These are phyloP conservation scores for Syngnathus floridae DNA, from an alignment of 2,113 vertebrate genomes.

Conservation along the genomic window DNA sequence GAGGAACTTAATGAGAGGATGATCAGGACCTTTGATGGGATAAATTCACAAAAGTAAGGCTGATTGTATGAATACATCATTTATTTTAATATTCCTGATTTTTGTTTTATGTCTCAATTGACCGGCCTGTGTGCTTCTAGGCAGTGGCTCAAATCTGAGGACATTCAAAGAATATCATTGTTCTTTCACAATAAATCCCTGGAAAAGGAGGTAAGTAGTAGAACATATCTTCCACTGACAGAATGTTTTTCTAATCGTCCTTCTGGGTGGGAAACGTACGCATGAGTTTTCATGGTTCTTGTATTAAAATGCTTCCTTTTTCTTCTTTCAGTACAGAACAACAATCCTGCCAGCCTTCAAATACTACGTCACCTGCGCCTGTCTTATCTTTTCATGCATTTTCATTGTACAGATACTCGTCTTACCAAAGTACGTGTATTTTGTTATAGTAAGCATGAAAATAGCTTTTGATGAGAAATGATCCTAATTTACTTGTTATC, in stretches of 20 bases:
- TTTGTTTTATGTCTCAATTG: not conserved
- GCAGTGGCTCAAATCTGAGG: slow-evolving; percentile 97
- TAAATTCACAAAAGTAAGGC: slow-evolving; percentile 93
- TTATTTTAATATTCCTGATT: not conserved
- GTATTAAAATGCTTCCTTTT: slow-evolving; percentile 11
- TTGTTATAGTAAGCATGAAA: not conserved
- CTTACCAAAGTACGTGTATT: slow-evolving; percentile 84
- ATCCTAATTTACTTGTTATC: not conserved
- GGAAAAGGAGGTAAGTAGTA: slow-evolving; percentile 86
- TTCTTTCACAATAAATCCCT: slow-evolving; percentile 93
- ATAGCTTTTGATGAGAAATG: not conserved
- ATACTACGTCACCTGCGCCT: slow-evolving; percentile 94
- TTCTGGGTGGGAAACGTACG: not conserved
- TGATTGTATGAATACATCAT: not conserved
- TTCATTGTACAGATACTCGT: slow-evolving; percentile 93
- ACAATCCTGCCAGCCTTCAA: slow-evolving; percentile 95
- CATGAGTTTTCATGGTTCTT: not conserved
- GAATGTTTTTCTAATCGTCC: not conserved
- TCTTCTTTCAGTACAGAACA: slow-evolving; percentile 81
- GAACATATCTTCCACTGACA: not conserved
- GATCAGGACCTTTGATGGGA: slow-evolving; percentile 95
- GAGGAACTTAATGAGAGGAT: slow-evolving; percentile 95
- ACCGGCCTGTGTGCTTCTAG: slow-evolving; percentile 58
- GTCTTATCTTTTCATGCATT: slow-evolving; percentile 94
- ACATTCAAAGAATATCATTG: slow-evolving; percentile 95